Percentiles rank a stretch among this genome's conserved stretches.
These are phyloP conservation scores for Rhinopomastus cyanomelas DNA, from an alignment of 2,113 vertebrate species.

Conservation along the genomic window DNA sequence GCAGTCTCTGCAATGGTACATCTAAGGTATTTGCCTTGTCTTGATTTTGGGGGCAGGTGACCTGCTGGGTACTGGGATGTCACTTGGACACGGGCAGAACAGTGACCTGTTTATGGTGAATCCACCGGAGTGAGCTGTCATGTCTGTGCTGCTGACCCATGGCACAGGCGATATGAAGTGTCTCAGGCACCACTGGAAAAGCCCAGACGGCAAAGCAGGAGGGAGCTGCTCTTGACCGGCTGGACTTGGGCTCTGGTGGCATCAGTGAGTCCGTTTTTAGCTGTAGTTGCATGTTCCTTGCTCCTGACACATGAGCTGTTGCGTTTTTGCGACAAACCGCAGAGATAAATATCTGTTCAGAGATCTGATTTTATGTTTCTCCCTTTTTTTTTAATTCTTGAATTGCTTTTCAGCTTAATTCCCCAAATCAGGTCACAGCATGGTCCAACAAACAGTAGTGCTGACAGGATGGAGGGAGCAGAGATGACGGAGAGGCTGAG, in stretches of 20 bases:
- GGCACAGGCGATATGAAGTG: accelerated
- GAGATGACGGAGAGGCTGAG: neutral
- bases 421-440: accelerated
- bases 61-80: neutral
- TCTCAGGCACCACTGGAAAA: neutral
- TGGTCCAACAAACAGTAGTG: neutral
- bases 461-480: accelerated
- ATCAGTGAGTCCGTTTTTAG: neutral
- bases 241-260: neutral
- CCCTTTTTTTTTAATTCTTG: neutral
- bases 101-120: neutral
- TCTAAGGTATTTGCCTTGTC: neutral
- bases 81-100: neutral
- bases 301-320: neutral
- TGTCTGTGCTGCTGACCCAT: neutral
- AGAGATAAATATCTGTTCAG: neutral
- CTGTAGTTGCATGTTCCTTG: neutral
- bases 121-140: neutral
- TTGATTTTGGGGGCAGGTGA: neutral
- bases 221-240: accelerated
- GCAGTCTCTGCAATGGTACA: neutral
- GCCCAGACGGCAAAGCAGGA: neutral
- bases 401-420: neutral
- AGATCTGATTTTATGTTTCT: neutral
- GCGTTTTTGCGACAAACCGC: neutral